phyloP scores from a whole-genome alignment of 2,797 vertebrate species.

The Tarsius wallacei region DNA sequence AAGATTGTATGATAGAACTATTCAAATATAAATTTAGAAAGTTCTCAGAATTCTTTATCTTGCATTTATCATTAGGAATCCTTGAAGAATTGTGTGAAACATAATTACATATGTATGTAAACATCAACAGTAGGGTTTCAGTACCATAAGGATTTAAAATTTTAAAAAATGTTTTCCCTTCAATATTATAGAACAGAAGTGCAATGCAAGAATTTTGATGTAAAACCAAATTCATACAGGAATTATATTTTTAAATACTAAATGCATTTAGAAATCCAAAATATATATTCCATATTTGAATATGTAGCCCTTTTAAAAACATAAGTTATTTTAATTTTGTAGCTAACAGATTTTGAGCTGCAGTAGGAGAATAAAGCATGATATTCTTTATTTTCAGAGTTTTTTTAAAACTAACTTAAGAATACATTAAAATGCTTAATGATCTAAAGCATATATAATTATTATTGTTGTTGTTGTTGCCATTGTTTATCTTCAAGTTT shows the following conservation, averaged over 20 bases:
- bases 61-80: neutral
- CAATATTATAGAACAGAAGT: neutral
- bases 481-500: neutral
- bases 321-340: slow-evolving; percentile 6
- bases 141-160: neutral
- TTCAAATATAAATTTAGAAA: neutral
- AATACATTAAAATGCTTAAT: neutral
- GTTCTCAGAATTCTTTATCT: neutral
- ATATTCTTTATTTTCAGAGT: neutral
- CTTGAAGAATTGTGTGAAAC: neutral
- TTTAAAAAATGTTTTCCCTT: neutral
- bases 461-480: neutral
- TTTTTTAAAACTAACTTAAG: neutral
- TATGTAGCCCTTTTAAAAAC: neutral
- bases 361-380: neutral
- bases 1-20: neutral
- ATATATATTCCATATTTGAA: neutral
- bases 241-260: neutral
- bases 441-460: neutral
- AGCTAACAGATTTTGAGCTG: neutral
- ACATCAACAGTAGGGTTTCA: neutral
- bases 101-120: neutral
- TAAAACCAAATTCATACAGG: neutral
- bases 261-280: neutral
- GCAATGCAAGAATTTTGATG: neutral